Base-by-base conservation (phyloP, 2,797 vertebrate genomes). In the Rachycentron canadum region DNA sequence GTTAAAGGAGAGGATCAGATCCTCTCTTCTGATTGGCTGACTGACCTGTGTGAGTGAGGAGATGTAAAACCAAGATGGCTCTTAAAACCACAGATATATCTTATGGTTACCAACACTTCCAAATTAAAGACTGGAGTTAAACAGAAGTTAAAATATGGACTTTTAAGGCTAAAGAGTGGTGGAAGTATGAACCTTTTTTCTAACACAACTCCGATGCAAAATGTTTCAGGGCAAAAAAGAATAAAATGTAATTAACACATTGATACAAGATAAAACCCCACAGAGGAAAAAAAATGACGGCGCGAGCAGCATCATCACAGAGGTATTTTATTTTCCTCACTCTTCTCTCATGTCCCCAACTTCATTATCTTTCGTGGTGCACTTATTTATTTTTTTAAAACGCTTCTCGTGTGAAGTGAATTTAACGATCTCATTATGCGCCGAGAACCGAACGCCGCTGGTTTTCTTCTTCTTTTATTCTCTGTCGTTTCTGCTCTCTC, bases 381-480 rank as follows among this genome's bases (percentile, higher is more conserved):
- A n/a, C 10, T 32, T 41, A n/a, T 64, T 53, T 53, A 28, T 5
- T 82, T 65, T 41, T 50, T 56, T 7, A 36, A 65, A 77, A 14
- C 14, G 2, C n/a, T 17, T 26, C 55, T 11, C 32, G 43, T 66
- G 25, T 41, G 69, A 79, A 50, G 57, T 66, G 43, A 19, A 30
- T 49, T 69, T 38, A 41, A 71, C 19, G 26, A 53, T 71, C 49
- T 81, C 30, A 25, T 61, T 60, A 43, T 43, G 17, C 25, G 28
- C 21, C 36, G 41, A 23, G 76, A 0, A 32, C 19, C 25, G 36
- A 67, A 69, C 43, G 50, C 8, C 78, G 83, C 69, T 66, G 65
- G 53, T 16, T 17, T 43, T 45, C 7, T 72, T 61, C 25, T 52
- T 38, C 17, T 71, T 1, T 23, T n/a, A n/a, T n/a, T 68, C 34